These are phyloP conservation scores for Haemorhous mexicanus DNA, from an alignment of 2,113 vertebrate species.

Conservation along the genomic window DNA sequence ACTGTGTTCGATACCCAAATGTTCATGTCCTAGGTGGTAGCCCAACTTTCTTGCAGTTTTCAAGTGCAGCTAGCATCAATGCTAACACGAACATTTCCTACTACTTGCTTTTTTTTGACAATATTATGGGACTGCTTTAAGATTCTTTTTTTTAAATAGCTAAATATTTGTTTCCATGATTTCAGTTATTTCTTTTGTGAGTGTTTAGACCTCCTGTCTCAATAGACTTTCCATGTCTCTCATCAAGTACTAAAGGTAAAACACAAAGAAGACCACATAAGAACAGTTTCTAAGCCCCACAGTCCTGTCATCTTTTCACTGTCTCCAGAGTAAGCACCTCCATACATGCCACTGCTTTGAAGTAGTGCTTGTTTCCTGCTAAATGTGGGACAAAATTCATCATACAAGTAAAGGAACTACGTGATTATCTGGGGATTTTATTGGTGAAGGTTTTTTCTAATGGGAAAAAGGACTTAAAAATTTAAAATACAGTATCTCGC, in stretches of 20 bases:
- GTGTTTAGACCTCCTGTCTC: background rate
- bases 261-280: background rate
- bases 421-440: background rate
- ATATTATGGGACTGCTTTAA: background rate
- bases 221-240: background rate
- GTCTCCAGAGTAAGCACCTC: background rate
- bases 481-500: background rate
- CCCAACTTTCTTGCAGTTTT: background rate
- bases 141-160: background rate
- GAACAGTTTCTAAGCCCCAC: background rate
- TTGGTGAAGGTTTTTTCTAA: background rate
- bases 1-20: background rate
- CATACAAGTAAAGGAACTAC: background rate
- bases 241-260: constrained; percentile 1
- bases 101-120: background rate
- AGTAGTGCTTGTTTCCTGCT: background rate
- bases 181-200: background rate
- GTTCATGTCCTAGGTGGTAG: background rate
- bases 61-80: background rate
- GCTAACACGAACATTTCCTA: background rate
- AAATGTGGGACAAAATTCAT: background rate
- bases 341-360: background rate
- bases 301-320: background rate
- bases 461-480: background rate
- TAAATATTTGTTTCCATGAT: background rate